Conservation (phyloP, 1,140 invertebrate species). For the Fopius arisanus region DNA sequence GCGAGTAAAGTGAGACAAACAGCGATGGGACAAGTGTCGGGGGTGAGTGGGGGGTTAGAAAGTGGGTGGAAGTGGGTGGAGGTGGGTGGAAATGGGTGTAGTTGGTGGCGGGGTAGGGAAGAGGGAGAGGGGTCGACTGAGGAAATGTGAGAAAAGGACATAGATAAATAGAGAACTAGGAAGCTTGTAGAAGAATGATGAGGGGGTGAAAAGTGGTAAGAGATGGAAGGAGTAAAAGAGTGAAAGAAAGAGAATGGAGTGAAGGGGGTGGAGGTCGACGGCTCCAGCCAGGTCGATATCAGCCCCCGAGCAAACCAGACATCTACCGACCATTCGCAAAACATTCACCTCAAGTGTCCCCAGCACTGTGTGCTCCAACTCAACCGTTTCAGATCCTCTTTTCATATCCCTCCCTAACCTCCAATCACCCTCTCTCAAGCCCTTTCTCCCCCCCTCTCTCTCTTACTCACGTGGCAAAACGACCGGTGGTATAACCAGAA, state of each 20-base stretch:
- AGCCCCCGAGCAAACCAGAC: slow-evolving; percentile 64
- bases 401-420: not conserved
- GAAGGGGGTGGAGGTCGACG: slow-evolving; percentile 46
- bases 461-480: not conserved
- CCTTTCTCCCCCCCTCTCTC: not conserved
- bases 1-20: slow-evolving; percentile 7
- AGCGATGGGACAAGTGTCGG: slow-evolving; percentile 15
- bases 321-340: slow-evolving; percentile 67
- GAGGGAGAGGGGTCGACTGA: not conserved
- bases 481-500: not conserved
- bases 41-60: not conserved
- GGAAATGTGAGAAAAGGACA: slow-evolving; percentile 7
- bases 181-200: not conserved
- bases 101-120: not conserved
- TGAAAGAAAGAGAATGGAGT: slow-evolving; percentile 36
- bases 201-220: not conserved
- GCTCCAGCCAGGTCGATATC: slow-evolving; percentile 63
- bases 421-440: not conserved
- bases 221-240: not conserved
- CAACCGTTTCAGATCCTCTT: not conserved
- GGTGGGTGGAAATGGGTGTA: not conserved
- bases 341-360: slow-evolving; percentile 66
- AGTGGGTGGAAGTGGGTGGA: not conserved
- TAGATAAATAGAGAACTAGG: slow-evolving; percentile 23
- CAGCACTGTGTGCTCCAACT: slow-evolving; percentile 41